These are phyloP conservation scores for Empis livida DNA, from an alignment of 2,888 invertebrate genomes.

Conservation along the genomic window DNA sequence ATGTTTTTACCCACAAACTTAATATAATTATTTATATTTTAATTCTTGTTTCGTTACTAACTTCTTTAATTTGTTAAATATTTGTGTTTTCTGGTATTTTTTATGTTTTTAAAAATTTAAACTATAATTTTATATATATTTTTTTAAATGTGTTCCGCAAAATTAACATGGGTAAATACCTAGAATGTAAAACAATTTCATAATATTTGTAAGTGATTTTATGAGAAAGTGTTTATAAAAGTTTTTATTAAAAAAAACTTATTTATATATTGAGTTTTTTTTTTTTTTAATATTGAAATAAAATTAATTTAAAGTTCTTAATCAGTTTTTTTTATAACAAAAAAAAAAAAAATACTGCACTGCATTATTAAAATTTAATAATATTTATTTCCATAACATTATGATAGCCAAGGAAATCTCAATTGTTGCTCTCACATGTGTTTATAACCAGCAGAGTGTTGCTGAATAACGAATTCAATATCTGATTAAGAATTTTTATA, in stretches of 20 bases:
- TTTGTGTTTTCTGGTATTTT: conserved; percentile 1
- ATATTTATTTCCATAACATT: too few species aligned
- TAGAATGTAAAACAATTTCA: conserved; percentile 25
- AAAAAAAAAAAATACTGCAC: too few species aligned
- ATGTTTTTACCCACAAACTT: conserved; percentile 1
- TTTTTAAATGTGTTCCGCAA: conserved; percentile 23
- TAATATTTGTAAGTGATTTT: conserved; percentile 8
- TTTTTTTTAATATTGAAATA: not conserved
- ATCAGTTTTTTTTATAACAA: not conserved
- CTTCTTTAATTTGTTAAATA: not conserved
- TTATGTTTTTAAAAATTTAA: not conserved
- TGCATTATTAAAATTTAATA: too few species aligned
- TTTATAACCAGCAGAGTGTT: too few species aligned
- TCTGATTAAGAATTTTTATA: not conserved
- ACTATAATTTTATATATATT: conserved; percentile 2
- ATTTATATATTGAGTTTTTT: not conserved
- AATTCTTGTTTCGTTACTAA: conserved; percentile 8
- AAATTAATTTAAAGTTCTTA: not conserved
- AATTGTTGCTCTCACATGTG: too few species aligned
- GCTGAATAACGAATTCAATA: too few species aligned
- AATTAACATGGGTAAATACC: conserved; percentile 38
- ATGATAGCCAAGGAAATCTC: too few species aligned
- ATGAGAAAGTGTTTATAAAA: not conserved
- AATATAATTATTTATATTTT: conserved; percentile 1
- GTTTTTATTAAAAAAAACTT: not conserved